A percentile compares a stretch with the other conserved stretches of the same genome.
Conservation (phyloP, 1,140 invertebrate species). For the Ceratosolen solmsi region DNA sequence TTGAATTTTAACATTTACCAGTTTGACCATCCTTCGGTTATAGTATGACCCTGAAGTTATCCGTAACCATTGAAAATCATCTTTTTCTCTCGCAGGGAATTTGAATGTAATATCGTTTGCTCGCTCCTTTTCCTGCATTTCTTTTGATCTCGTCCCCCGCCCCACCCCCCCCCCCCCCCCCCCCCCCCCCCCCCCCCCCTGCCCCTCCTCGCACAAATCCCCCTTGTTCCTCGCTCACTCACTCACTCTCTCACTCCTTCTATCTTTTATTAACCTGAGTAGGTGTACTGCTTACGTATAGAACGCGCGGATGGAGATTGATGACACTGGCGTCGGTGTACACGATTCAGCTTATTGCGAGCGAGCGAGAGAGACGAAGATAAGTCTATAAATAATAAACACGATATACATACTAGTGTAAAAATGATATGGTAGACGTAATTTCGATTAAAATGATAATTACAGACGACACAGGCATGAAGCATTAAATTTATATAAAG, state of each 20-base stretch:
- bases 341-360: constrained; percentile 22
- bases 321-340: constrained; percentile 20
- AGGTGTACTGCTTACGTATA: constrained; percentile 12
- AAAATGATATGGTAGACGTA: constrained; percentile 17
- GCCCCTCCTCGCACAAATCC: too few species aligned
- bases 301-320: constrained; percentile 7
- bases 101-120: constrained; percentile 27
- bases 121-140: background rate
- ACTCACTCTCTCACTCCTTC: background rate
- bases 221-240: too few species aligned
- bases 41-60: background rate
- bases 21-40: background rate
- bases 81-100: background rate
- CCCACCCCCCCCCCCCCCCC: too few species aligned
- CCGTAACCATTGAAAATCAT: background rate
- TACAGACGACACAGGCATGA: background rate
- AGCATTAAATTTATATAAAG: background rate
- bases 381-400: constrained; percentile 18
- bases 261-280: constrained; percentile 22
- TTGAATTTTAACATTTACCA: background rate
- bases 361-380: background rate
- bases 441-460: constrained; percentile 28
- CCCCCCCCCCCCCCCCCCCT: too few species aligned
- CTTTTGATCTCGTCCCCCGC: background rate
- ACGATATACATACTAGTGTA: constrained; percentile 5